Evolutionary conservation across 2,888 invertebrate genomes (phyloP).

Genomic region (Oligia latruncula): DNA sequence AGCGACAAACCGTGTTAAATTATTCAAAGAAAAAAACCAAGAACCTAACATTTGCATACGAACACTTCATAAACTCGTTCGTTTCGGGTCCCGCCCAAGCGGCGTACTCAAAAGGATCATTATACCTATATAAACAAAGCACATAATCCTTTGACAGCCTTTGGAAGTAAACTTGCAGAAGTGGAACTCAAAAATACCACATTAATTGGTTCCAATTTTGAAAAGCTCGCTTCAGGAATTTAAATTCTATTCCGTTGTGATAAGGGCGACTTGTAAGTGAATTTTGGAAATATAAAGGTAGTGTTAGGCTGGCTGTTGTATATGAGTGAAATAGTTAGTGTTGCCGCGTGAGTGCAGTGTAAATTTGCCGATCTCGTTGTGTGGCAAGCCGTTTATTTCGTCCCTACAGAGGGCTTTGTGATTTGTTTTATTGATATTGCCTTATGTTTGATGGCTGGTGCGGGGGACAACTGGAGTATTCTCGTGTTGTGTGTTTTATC

Average conservation of each 20-base stretch:
- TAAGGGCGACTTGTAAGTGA: constrained; percentile 55
- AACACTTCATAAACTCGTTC: constrained; percentile 81
- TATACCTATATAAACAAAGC: constrained; percentile 76
- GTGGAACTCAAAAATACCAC: constrained; percentile 75
- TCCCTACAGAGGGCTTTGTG: constrained; percentile 77
- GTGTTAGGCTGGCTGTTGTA: constrained; percentile 66
- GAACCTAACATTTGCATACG: constrained; percentile 78
- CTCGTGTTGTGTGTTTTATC: constrained; percentile 25
- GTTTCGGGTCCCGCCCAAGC: constrained; percentile 75
- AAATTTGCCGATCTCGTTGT: constrained; percentile 86
- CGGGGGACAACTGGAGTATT: constrained; percentile 43
- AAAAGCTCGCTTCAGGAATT: constrained; percentile 30
- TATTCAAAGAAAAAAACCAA: constrained; percentile 71
- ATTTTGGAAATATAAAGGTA: constrained; percentile 50
- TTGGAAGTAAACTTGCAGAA: constrained; percentile 73
- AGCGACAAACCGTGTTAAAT: constrained; percentile 69
- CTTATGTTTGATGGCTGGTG: constrained; percentile 57
- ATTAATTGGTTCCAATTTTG: constrained; percentile 55
- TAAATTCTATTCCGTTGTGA: constrained; percentile 54
- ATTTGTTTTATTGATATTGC: constrained; percentile 81
- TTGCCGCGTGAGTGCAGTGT: constrained; percentile 86
- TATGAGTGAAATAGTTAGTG: constrained; percentile 86
- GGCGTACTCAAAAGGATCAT: constrained; percentile 65
- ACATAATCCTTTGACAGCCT: constrained; percentile 78
- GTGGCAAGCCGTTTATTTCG: constrained; percentile 83